A percentile compares a stretch with the other conserved stretches of the same genome.
Evolutionary conservation across 2,888 invertebrate species (phyloP).

Genomic region (Limenitis arthemis): DNA sequence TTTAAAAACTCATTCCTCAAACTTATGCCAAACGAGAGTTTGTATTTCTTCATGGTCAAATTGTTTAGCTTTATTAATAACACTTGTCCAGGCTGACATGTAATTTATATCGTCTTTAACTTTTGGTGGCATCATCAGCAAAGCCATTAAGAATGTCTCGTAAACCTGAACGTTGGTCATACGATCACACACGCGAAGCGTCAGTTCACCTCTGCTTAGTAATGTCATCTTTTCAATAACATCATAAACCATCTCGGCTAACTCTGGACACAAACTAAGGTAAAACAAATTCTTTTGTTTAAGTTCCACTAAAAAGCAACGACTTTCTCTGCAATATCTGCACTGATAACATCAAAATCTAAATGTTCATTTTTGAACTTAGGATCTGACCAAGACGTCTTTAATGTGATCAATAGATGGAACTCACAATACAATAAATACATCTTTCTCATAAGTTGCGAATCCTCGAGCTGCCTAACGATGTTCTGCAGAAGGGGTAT

Average conservation of each 20-base stretch:
- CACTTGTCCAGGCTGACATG: background rate
- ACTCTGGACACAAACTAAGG: background rate
- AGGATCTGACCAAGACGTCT: background rate
- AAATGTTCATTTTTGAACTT: background rate
- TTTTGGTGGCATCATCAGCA: background rate
- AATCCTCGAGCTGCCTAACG: background rate
- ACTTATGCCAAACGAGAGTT: background rate
- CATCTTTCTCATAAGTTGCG: conserved; percentile 2
- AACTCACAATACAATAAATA: conserved; percentile 9
- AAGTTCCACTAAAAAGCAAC: conserved; percentile 2
- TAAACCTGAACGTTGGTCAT: background rate
- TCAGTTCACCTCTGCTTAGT: background rate
- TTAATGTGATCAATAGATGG: background rate
- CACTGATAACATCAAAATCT: background rate
- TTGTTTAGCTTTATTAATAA: background rate
- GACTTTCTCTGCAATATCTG: background rate
- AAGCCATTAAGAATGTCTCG: background rate
- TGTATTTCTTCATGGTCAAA: background rate
- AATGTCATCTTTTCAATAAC: background rate
- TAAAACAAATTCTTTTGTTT: conserved; percentile 5
- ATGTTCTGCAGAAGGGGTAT: conserved; percentile 9
- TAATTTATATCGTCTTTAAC: background rate
- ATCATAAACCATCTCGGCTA: background rate
- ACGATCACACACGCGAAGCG: background rate
- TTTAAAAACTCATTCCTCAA: too few species aligned